Evolutionary conservation across 1,140 invertebrate species (phyloP).

Genomic region (Zaprionus capensis): DNA sequence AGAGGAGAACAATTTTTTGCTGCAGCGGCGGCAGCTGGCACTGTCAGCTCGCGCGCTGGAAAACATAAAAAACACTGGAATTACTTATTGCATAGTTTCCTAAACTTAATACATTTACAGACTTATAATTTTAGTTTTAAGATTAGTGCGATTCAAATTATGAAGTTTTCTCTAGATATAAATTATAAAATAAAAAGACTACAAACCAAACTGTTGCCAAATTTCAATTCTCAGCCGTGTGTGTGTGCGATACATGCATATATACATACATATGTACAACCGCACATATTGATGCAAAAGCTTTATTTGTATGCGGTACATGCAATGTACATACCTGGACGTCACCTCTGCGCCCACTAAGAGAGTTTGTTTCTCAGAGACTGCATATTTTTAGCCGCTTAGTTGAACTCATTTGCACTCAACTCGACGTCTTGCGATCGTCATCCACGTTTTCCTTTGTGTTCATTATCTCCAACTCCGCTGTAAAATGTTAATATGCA

Average conservation of each 20-base stretch:
- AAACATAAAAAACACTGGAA: slow-evolving; percentile 41
- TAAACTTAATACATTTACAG: slow-evolving; percentile 70
- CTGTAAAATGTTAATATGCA: slow-evolving; percentile 11
- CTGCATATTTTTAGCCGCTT: slow-evolving; percentile 72
- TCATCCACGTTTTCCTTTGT: slow-evolving; percentile 56
- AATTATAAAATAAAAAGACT: slow-evolving; percentile 72
- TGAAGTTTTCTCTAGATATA: slow-evolving; percentile 74
- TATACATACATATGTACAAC: not conserved
- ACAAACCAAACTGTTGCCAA: slow-evolving; percentile 37
- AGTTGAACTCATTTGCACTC: slow-evolving; percentile 79
- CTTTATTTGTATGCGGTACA: slow-evolving; percentile 14
- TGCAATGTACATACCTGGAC: not conserved
- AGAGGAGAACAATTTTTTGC: slow-evolving; percentile 7
- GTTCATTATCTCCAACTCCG: slow-evolving; percentile 37
- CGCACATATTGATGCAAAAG: slow-evolving; percentile 3
- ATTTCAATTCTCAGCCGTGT: slow-evolving; percentile 14
- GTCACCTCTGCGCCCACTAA: not conserved
- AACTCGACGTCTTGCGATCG: slow-evolving; percentile 34
- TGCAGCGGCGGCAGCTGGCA: slow-evolving; percentile 49
- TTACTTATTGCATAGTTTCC: slow-evolving; percentile 57
- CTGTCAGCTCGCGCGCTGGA: slow-evolving; percentile 31
- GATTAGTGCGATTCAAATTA: slow-evolving; percentile 65
- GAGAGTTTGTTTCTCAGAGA: slow-evolving; percentile 7
- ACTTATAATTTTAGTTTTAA: slow-evolving; percentile 74
- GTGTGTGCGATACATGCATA: not conserved